A percentile compares a stretch with the other conserved stretches of the same genome.
Evolutionary conservation across 2,888 invertebrate species (phyloP).

Genomic region (Fabriciana adippe): DNA sequence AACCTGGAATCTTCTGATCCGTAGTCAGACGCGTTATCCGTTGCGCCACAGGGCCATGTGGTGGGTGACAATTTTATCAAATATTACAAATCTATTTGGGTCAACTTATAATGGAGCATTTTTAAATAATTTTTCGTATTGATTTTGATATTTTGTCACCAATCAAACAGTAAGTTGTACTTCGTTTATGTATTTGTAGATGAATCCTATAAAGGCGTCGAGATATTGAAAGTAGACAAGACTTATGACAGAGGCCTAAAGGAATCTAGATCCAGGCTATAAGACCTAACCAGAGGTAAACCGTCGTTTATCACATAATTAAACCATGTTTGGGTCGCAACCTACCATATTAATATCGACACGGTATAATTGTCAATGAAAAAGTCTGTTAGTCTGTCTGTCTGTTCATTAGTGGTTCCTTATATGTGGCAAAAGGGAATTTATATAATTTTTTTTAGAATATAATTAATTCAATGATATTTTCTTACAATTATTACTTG

Average conservation of each 20-base stretch:
- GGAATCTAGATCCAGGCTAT: constrained; percentile 13
- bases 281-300: constrained; percentile 10
- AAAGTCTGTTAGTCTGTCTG: constrained; percentile 35
- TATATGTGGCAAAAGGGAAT: constrained; percentile 20
- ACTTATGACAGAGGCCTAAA: constrained; percentile 11
- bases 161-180: no score
- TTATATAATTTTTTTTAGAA: not conserved
- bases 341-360: constrained; percentile 32
- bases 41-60: constrained; percentile 83
- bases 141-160: no score
- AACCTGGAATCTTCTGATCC: constrained; percentile 87
- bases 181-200: not conserved
- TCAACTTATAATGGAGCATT: not conserved
- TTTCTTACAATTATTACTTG: no score
- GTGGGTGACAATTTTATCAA: not conserved
- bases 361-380: constrained; percentile 32
- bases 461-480: no score
- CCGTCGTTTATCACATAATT: constrained; percentile 32
- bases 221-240: constrained; percentile 8
- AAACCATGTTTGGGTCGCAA: constrained; percentile 27
- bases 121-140: no score
- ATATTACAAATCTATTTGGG: not conserved
- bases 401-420: constrained; percentile 33
- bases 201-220: not conserved
- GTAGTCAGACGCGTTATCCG: constrained; percentile 88